These are phyloP conservation scores for Dynastes grantii DNA, from an alignment of 2,888 invertebrate species.

Conservation along the genomic window DNA sequence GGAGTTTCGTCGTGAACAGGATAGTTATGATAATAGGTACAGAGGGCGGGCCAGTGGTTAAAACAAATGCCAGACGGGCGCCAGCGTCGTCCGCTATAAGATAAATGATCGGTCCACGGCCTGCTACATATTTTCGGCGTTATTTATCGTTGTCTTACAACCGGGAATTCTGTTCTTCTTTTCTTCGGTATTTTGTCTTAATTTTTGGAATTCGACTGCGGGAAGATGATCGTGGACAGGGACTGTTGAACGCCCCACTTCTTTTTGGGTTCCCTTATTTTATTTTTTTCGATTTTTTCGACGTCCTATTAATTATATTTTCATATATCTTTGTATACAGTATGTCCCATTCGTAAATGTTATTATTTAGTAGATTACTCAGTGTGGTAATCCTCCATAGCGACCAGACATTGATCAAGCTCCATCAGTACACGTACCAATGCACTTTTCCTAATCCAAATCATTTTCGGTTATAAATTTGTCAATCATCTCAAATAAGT, in stretches of 20 bases:
- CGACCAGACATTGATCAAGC: too few relatives aligned
- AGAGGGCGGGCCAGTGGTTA: slow-evolving; percentile 61
- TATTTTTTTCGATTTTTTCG: neutral
- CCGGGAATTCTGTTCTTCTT: slow-evolving; percentile 57
- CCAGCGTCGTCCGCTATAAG: slow-evolving; percentile 59
- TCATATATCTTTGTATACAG: neutral
- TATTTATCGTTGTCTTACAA: slow-evolving; percentile 61
- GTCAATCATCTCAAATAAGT: too few relatives aligned
- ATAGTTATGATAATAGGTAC: slow-evolving; percentile 62
- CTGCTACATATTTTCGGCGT: slow-evolving; percentile 61
- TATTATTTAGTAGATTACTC: too few relatives aligned
- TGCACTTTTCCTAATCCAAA: too few relatives aligned
- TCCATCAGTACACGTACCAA: too few relatives aligned
- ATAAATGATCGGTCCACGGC: slow-evolving; percentile 62
- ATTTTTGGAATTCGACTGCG: slow-evolving; percentile 58
- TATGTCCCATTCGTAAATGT: too few relatives aligned
- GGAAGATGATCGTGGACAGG: neutral
- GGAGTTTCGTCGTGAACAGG: slow-evolving; percentile 50
- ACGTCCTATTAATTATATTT: too few relatives aligned
- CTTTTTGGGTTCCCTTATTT: neutral
- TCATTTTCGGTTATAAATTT: too few relatives aligned
- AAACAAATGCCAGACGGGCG: slow-evolving; percentile 63
- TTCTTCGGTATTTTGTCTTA: slow-evolving; percentile 60
- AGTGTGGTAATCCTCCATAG: too few relatives aligned
- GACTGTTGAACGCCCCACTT: neutral